Percentiles rank a stretch among this genome's conserved stretches.
phyloP scores from a whole-genome alignment of 2,113 vertebrate species.

The Pterophyllum scalare region DNA sequence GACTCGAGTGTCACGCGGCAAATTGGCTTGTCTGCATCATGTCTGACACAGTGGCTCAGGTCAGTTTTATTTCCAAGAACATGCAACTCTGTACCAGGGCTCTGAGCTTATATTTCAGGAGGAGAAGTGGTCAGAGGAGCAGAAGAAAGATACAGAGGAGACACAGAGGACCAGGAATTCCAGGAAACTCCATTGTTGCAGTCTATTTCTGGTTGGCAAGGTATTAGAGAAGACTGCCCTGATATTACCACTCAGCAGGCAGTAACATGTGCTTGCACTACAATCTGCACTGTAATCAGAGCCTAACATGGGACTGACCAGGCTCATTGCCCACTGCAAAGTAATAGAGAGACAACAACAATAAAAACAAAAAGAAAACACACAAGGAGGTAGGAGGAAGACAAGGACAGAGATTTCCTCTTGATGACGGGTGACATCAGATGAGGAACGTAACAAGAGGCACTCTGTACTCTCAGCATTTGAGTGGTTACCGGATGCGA shows the following conservation, averaged over 20 bases:
- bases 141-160: constrained; percentile 9
- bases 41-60: constrained; percentile 40
- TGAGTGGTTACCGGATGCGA: constrained; percentile 22
- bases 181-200: constrained; percentile 43
- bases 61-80: constrained; percentile 55
- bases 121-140: constrained; percentile 34
- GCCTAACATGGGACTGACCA: constrained; percentile 48
- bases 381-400: background rate
- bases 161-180: constrained; percentile 54
- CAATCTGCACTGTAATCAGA: constrained; percentile 72
- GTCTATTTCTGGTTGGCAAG: constrained; percentile 52
- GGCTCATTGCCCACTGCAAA: constrained; percentile 47
- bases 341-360: background rate
- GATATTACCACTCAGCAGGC: constrained; percentile 64
- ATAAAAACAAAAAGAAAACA: constrained; percentile 5
- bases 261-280: constrained; percentile 68
- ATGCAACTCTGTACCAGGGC: constrained; percentile 41
- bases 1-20: constrained; percentile 29
- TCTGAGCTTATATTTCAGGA: constrained; percentile 40
- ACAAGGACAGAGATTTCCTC: constrained; percentile 30
- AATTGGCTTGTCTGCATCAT: constrained; percentile 21
- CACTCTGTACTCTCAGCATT: constrained; percentile 27
- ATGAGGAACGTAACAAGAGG: constrained; percentile 1
- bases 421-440: constrained; percentile 42
- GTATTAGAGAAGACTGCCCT: constrained; percentile 39